phyloP scores from a whole-genome alignment of 1,140 invertebrate genomes.

The Gonioctena quinquepunctata region DNA sequence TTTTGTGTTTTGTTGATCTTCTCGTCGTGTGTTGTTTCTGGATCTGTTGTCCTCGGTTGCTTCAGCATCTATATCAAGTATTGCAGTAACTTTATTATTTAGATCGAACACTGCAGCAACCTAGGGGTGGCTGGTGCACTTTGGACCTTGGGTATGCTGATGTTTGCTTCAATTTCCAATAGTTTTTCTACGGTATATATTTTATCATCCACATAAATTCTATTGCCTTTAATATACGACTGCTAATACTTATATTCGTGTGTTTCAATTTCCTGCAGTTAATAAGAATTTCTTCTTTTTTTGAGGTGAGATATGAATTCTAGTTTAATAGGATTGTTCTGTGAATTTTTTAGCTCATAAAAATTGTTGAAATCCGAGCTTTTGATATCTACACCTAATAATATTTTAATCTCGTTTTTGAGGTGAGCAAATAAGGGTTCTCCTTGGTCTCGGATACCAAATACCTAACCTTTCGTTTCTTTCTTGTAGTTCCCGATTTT shows the following conservation, averaged over 20 bases:
- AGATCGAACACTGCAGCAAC: neutral
- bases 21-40: neutral
- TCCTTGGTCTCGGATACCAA: neutral
- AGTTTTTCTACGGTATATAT: neutral
- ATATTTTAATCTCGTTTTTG: neutral
- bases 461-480: neutral
- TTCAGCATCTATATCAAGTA: neutral
- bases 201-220: neutral
- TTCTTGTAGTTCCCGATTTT: neutral
- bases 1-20: neutral
- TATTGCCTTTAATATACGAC: conserved; percentile 9
- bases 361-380: neutral
- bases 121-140: neutral
- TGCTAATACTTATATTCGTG: neutral
- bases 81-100: neutral
- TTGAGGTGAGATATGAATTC: neutral
- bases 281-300: neutral
- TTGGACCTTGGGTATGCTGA: neutral
- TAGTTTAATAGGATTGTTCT: neutral
- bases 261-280: neutral
- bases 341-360: neutral
- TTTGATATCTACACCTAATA: neutral
- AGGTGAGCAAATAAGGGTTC: no score
- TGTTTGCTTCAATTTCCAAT: neutral
- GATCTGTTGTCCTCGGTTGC: neutral